phyloP scores from a whole-genome alignment of 2,888 invertebrate species.

The Syritta pipiens region DNA sequence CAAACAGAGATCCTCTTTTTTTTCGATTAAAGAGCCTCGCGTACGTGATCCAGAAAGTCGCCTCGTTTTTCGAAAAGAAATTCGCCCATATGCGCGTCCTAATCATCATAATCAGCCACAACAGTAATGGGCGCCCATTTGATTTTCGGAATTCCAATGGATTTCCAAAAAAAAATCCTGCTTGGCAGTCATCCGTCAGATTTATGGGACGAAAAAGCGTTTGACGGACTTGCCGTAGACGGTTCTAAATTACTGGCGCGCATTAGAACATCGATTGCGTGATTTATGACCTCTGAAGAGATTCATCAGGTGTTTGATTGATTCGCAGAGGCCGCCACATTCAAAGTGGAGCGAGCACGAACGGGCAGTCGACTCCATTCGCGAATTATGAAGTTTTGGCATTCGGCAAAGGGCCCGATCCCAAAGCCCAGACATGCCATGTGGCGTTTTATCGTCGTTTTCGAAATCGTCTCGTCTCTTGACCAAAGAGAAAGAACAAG shows the following conservation, averaged over 20 bases:
- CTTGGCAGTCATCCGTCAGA: constrained; percentile 54
- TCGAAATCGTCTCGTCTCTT: constrained; percentile 21
- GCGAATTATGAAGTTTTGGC: constrained; percentile 9
- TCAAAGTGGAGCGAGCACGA: not conserved
- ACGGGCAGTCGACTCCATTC: not conserved
- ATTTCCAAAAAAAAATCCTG: no score
- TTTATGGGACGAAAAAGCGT: constrained; percentile 40
- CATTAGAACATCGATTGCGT: constrained; percentile 60
- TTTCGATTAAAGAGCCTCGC: constrained; percentile 51
- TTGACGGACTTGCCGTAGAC: constrained; percentile 46
- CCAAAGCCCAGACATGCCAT: constrained; percentile 57
- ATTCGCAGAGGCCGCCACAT: constrained; percentile 31
- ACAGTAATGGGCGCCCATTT: constrained; percentile 66
- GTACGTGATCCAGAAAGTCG: constrained; percentile 47
- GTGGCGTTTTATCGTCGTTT: constrained; percentile 60
- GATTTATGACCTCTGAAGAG: constrained; percentile 61
- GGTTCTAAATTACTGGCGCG: constrained; percentile 29
- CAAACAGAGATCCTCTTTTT: no score
- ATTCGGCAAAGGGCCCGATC: constrained; percentile 13
- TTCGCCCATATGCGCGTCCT: constrained; percentile 16
- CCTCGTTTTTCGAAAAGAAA: constrained; percentile 11
- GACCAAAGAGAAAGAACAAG: constrained; percentile 48
- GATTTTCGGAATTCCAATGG: constrained; percentile 43
- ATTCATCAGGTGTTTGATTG: constrained; percentile 67
- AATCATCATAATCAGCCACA: constrained; percentile 65